These are phyloP conservation scores for Diplosoma virens DNA, from an alignment of 23 tunicate species.

Conservation along the genomic window DNA sequence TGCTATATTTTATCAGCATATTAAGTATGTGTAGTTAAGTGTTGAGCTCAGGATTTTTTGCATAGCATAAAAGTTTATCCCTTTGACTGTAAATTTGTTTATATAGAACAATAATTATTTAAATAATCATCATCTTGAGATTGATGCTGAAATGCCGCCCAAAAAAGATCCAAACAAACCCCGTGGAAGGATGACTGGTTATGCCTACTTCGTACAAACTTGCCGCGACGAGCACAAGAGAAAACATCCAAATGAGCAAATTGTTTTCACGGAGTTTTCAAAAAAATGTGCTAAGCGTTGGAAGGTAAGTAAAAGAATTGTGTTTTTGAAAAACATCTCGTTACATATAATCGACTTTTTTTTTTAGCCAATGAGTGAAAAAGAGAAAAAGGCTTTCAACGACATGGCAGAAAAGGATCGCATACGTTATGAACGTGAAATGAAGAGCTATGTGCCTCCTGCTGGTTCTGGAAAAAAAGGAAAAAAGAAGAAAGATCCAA, in stretches of 20 bases:
- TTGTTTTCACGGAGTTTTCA: conserved; percentile 81
- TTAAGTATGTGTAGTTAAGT: too few species aligned
- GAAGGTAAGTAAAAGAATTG: conserved; percentile 63
- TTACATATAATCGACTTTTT: neutral
- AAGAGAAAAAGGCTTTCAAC: conserved; percentile 73
- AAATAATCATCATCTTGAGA: neutral
- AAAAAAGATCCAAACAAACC: conserved; percentile 99
- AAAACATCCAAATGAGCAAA: conserved; percentile 81
- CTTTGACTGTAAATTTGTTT: neutral
- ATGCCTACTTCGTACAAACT: conserved; percentile 95
- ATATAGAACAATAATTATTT: neutral
- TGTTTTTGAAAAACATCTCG: neutral
- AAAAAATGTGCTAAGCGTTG: conserved; percentile 86
- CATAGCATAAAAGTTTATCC: neutral
- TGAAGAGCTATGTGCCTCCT: conserved; percentile 73
- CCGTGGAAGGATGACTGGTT: conserved; percentile 89
- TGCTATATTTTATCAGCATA: too few species aligned
- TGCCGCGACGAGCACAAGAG: conserved; percentile 86
- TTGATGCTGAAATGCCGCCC: conserved; percentile 31
- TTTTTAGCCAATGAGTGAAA: conserved; percentile 67
- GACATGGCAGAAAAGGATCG: conserved; percentile 87
- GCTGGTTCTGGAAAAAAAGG: conserved; percentile 62
- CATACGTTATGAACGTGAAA: conserved; percentile 79
- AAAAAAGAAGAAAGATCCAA: conserved; percentile 93
- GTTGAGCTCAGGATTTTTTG: too few species aligned